Evolutionary conservation across 2,797 vertebrate species (phyloP).

Genomic region (Rhincodon typus): DNA sequence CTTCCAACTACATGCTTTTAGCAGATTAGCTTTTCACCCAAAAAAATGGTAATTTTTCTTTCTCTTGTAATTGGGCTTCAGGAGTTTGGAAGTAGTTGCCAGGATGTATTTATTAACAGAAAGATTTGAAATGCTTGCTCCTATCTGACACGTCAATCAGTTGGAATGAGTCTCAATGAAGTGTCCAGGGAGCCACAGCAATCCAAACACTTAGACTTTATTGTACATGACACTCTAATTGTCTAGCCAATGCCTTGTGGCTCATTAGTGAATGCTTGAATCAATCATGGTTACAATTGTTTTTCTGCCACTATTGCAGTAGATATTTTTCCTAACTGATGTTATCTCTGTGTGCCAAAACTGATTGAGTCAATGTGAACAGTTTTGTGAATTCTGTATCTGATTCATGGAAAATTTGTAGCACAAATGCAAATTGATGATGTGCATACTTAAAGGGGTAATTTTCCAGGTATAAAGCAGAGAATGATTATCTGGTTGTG

Average conservation of each 20-base stretch:
- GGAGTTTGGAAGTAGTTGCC: not conserved
- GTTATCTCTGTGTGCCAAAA: not conserved
- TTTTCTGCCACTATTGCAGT: not conserved
- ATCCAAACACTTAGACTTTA: not conserved
- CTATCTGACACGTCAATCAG: not conserved
- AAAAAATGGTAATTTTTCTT: not conserved
- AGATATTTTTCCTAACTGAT: not conserved
- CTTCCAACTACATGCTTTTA: not conserved
- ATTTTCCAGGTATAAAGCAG: not conserved
- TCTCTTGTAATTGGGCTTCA: not conserved
- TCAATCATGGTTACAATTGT: not conserved
- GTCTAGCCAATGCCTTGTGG: not conserved
- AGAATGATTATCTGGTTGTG: not conserved
- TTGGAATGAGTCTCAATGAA: not conserved
- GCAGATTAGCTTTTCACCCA: not conserved
- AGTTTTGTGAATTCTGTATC: not conserved
- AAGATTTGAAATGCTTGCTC: not conserved
- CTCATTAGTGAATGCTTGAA: not conserved
- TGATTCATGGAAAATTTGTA: not conserved
- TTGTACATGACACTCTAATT: not conserved
- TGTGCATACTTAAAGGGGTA: not conserved
- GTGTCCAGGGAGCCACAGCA: not conserved
- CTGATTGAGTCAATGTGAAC: not conserved
- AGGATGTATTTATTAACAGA: not conserved
- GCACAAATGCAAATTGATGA: not conserved